phyloP scores from a whole-genome alignment of 2,888 invertebrate species.

The Andrena praecox region DNA sequence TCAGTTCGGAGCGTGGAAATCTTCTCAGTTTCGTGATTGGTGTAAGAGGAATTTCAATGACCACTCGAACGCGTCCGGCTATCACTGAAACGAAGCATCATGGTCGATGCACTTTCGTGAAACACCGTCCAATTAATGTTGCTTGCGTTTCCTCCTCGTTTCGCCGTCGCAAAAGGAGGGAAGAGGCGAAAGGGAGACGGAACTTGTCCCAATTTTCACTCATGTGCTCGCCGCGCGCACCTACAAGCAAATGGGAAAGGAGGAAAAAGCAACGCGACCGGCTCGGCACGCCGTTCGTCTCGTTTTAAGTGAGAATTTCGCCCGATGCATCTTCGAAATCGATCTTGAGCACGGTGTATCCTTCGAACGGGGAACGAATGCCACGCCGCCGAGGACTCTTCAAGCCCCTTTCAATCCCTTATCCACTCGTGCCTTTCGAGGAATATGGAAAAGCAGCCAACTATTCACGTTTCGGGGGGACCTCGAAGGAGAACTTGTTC shows the following conservation, averaged over 20 bases:
- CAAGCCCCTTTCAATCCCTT: slow-evolving; percentile 36
- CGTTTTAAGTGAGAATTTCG: slow-evolving; percentile 20
- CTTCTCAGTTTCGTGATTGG: not conserved
- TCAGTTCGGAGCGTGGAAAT: not conserved
- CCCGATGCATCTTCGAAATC: slow-evolving; percentile 22
- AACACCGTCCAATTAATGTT: slow-evolving; percentile 29
- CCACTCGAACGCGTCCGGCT: not conserved
- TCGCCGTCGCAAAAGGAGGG: not conserved
- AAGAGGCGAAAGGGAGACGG: not conserved
- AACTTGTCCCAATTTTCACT: slow-evolving; percentile 23
- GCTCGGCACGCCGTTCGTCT: not conserved
- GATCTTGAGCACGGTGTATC: slow-evolving; percentile 46
- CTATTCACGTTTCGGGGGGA: slow-evolving; percentile 5
- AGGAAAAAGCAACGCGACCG: not conserved
- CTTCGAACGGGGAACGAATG: slow-evolving; percentile 29
- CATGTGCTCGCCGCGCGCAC: not conserved
- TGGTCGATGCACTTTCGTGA: not conserved
- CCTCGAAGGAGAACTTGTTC: not conserved
- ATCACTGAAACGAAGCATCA: not conserved
- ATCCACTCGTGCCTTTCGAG: slow-evolving; percentile 38
- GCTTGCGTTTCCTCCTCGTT: not conserved
- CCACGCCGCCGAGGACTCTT: slow-evolving; percentile 32
- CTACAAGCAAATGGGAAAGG: too few species aligned
- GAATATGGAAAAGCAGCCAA: slow-evolving; percentile 11
- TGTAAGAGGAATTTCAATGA: not conserved